Conservation (phyloP, 35 echinoderm and acorn worm genomes). For the Ophiothrix spiculata region DNA sequence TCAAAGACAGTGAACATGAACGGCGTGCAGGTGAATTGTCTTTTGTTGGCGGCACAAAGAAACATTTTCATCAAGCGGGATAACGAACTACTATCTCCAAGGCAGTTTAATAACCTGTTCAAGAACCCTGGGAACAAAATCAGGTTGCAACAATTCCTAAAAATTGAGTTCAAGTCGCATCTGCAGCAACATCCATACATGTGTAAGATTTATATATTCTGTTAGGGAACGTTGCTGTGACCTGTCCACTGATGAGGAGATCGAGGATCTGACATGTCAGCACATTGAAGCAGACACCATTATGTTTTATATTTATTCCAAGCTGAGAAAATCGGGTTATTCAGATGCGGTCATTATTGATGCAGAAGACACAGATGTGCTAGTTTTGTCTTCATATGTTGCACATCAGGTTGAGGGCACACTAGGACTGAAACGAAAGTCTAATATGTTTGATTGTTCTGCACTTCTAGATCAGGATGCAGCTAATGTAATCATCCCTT, state of each 20-base stretch:
- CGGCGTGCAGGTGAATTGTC: constrained; percentile 20
- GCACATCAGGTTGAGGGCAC: not conserved
- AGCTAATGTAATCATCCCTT: not conserved
- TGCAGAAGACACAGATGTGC: constrained; percentile 7
- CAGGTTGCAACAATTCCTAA: constrained; percentile 25
- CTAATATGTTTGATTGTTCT: not conserved
- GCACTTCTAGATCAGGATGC: not conserved
- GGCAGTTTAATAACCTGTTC: too few relatives aligned
- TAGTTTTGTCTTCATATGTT: too few relatives aligned
- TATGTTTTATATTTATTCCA: constrained; percentile 8
- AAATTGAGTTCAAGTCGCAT: constrained; percentile 13
- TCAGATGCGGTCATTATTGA: constrained; percentile 5
- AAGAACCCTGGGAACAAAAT: too few relatives aligned
- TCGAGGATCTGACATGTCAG: not conserved
- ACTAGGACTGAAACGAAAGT: constrained; percentile 26
- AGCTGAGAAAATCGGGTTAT: not conserved
- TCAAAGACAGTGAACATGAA: constrained; percentile 30
- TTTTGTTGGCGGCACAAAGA: constrained; percentile 33
- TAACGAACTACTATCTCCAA: too few relatives aligned
- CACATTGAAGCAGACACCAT: constrained; percentile 23
- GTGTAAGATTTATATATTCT: constrained; percentile 29
- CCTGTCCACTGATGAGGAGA: constrained; percentile 30
- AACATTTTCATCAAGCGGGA: too few relatives aligned
- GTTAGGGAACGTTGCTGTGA: constrained; percentile 28
- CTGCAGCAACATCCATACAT: constrained; percentile 24